Evolutionary conservation across 2,888 invertebrate species (phyloP).

Genomic region (Heliconius aoede): DNA sequence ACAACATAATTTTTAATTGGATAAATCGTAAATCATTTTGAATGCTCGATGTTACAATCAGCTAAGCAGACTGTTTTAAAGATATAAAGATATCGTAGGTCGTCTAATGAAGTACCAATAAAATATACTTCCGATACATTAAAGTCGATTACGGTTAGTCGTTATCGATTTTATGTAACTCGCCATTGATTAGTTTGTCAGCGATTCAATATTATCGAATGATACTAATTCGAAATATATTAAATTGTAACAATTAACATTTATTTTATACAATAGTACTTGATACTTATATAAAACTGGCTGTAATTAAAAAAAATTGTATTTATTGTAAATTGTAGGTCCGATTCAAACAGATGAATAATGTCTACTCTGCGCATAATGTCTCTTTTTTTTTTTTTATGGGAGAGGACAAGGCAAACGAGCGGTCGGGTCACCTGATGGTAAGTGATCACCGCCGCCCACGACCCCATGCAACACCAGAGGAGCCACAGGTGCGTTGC

Average conservation of each 20-base stretch:
- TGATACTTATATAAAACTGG: not conserved
- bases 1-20: slow-evolving; percentile 18
- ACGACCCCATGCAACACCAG: no score
- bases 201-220: slow-evolving; percentile 20
- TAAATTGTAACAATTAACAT: not conserved
- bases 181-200: slow-evolving; percentile 27
- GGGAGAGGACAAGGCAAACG: no score
- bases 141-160: slow-evolving; percentile 35
- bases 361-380: no score
- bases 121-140: slow-evolving; percentile 61
- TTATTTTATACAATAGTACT: not conserved
- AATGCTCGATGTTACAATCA: slow-evolving; percentile 15
- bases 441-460: no score
- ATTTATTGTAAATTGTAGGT: no score
- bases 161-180: slow-evolving; percentile 30
- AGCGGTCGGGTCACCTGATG: no score
- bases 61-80: slow-evolving; percentile 21
- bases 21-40: slow-evolving; percentile 16
- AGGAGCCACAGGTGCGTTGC: no score
- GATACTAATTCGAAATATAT: slow-evolving; percentile 4
- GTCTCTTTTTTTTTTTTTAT: no score
- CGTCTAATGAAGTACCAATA: slow-evolving; percentile 31
- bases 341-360: no score
- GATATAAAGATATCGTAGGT: slow-evolving; percentile 24
- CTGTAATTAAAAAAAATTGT: no score